Conservation (phyloP, 2,797 vertebrate genomes). For the Xenentodon cancila region DNA sequence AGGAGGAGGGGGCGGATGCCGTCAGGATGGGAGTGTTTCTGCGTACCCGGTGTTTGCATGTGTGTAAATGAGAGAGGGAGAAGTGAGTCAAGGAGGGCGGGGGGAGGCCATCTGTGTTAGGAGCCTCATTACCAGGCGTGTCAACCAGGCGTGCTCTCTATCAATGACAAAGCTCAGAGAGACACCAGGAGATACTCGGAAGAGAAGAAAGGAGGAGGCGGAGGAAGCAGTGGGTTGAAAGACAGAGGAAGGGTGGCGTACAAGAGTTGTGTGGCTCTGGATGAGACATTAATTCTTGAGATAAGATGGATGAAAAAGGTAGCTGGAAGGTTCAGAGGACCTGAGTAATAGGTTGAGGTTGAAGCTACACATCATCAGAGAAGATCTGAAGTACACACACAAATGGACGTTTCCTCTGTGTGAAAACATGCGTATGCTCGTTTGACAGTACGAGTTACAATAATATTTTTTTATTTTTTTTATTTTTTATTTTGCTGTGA, state of each 20-base stretch:
- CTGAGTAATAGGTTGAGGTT: constrained; percentile 24
- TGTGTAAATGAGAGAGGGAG: constrained; percentile 11
- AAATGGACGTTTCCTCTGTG: not conserved
- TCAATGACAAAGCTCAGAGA: constrained; percentile 63
- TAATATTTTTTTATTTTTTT: not conserved
- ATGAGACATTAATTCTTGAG: constrained; percentile 30
- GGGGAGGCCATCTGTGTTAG: constrained; percentile 74
- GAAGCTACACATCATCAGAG: constrained; percentile 7
- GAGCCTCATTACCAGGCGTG: constrained; percentile 76
- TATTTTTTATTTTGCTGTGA: not conserved
- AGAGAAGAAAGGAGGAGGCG: constrained; percentile 35
- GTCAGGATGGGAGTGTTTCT: constrained; percentile 33
- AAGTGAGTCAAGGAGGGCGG: constrained; percentile 45
- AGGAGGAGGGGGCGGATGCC: not conserved
- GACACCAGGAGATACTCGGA: constrained; percentile 71
- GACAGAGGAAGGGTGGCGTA: constrained; percentile 35
- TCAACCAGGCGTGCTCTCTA: constrained; percentile 73
- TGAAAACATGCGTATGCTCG: not conserved
- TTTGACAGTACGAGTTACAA: not conserved
- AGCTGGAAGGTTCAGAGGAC: constrained; percentile 27
- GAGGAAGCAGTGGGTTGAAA: constrained; percentile 39
- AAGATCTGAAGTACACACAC: constrained; percentile 7
- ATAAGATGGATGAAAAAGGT: constrained; percentile 29
- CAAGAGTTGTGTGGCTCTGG: constrained; percentile 37
- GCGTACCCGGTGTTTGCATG: constrained; percentile 20